Conservation (phyloP, 30 jellyfish, hydroid and myxozoan species). For the Hydra vulgaris region DNA sequence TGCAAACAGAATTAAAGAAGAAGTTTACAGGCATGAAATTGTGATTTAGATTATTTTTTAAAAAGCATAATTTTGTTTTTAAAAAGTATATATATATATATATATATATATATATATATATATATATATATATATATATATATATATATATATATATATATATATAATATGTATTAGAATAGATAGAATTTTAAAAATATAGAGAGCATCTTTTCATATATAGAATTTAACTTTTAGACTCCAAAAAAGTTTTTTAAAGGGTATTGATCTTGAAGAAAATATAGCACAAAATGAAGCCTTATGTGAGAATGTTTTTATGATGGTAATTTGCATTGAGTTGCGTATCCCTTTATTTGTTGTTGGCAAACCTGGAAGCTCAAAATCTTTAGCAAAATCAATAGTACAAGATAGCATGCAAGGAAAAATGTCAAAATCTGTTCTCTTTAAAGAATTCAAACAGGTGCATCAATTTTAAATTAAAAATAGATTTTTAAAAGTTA, state of each 20-base stretch:
- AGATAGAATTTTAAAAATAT: no score
- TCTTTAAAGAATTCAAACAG: conserved; percentile 64
- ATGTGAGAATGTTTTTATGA: conserved; percentile 31
- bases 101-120: no score
- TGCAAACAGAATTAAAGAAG: conserved; percentile 29
- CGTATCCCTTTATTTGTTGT: conserved; percentile 64
- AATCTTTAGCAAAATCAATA: background rate
- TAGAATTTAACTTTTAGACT: conserved; percentile 35
- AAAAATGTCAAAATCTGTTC: conserved; percentile 36
- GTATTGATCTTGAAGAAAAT: conserved; percentile 48
- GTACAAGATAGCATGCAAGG: conserved; percentile 60
- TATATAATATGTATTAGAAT: no score
- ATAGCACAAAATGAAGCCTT: background rate
- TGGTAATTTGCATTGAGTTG: conserved; percentile 69
- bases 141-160: no score
- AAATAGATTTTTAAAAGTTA: no score
- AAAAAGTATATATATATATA: no score
- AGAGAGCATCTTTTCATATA: no score
- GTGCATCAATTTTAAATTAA: conserved; percentile 44
- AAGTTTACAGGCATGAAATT: conserved; percentile 26
- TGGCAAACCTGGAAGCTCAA: background rate
- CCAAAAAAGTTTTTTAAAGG: conserved; percentile 56
- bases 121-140: no score
- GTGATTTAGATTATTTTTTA: no score
- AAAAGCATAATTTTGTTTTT: no score